These are phyloP conservation scores for Choreutis nemorana DNA, from an alignment of 2,888 invertebrate genomes.

Conservation along the genomic window DNA sequence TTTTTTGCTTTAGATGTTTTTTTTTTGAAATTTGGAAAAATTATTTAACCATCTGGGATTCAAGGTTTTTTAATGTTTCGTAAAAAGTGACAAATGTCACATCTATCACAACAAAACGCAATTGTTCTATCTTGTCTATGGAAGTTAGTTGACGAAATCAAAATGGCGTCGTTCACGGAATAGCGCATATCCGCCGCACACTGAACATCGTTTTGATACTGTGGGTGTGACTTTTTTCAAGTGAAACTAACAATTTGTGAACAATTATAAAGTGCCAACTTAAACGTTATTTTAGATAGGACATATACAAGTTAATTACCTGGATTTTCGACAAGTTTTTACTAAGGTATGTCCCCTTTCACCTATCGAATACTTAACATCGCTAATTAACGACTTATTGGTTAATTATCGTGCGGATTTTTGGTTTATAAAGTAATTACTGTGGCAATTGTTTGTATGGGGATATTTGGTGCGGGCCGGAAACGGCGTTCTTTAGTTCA, in stretches of 20 bases:
- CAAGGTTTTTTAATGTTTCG: no score
- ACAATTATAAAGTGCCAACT: slow-evolving; percentile 32
- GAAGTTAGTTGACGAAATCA: slow-evolving; percentile 62
- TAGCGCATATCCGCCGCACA: slow-evolving; percentile 57
- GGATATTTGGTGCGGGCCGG: slow-evolving; percentile 25
- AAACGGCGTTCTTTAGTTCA: slow-evolving; percentile 40
- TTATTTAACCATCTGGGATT: no score
- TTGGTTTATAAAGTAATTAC: background rate
- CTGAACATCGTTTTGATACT: slow-evolving; percentile 30
- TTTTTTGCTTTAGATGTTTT: no score
- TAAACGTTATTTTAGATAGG: slow-evolving; percentile 23
- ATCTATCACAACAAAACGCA: slow-evolving; percentile 20
- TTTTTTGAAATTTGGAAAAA: no score
- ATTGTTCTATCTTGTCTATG: slow-evolving; percentile 34
- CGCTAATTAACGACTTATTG: slow-evolving; percentile 17
- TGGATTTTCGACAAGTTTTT: slow-evolving; percentile 23
- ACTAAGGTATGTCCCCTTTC: slow-evolving; percentile 61
- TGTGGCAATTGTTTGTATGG: slow-evolving; percentile 10
- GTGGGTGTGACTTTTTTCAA: slow-evolving; percentile 34
- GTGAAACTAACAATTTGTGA: slow-evolving; percentile 44
- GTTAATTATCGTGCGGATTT: background rate
- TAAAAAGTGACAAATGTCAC: no score
- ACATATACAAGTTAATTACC: slow-evolving; percentile 25
- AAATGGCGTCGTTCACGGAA: slow-evolving; percentile 61
- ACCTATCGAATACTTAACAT: slow-evolving; percentile 45